Evolutionary conservation across 92 coral and sea anemone species (phyloP).

Genomic region (Zoanthus solanderi): DNA sequence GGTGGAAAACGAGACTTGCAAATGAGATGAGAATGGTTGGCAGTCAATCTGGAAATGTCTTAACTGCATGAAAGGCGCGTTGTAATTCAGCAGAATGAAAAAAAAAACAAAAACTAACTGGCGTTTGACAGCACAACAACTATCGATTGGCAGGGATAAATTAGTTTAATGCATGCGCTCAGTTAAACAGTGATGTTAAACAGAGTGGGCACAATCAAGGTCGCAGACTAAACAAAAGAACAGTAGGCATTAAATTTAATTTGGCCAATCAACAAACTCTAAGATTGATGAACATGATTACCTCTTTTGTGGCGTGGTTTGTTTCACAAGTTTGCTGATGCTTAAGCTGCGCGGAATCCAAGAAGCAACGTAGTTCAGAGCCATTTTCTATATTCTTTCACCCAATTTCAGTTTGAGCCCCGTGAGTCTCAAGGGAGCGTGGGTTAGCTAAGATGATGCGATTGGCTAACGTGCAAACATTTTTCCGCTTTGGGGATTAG

Average conservation of each 20-base stretch:
- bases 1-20: constrained; percentile 27
- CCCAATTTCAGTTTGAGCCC: neutral
- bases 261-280: neutral
- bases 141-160: neutral
- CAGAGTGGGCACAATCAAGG: neutral
- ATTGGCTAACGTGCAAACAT: neutral
- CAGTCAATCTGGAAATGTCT: neutral
- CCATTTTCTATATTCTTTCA: neutral
- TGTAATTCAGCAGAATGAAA: neutral
- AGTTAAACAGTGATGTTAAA: neutral
- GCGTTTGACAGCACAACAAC: neutral
- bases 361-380: constrained; percentile 16
- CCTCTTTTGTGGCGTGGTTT: constrained; percentile 6
- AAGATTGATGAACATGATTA: neutral
- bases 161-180: neutral
- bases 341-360: constrained; percentile 28
- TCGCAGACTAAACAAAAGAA: neutral
- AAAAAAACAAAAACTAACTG: neutral
- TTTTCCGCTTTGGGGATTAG: neutral
- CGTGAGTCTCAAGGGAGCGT: neutral
- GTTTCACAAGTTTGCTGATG: neutral
- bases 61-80: neutral
- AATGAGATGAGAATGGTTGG: constrained; percentile 16
- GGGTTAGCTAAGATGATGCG: neutral
- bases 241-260: neutral